A percentile compares a stretch with the other conserved stretches of the same genome.
Evolutionary conservation across 2,113 vertebrate genomes (phyloP).

Genomic region (Motacilla tschutschensis): DNA sequence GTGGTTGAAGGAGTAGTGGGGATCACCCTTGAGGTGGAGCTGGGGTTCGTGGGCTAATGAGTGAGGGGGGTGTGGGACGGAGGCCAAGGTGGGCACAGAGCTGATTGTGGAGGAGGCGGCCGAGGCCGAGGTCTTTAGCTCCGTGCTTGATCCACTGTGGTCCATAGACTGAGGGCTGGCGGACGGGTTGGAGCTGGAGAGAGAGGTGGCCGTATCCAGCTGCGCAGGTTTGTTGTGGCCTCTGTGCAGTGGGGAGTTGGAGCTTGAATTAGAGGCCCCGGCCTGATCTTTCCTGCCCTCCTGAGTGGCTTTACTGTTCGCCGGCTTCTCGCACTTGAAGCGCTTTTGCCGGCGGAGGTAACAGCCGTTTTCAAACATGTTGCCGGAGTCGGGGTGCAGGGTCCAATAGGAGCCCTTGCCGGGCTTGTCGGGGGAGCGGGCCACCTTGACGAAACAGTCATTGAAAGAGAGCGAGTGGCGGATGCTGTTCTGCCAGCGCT

Average conservation of each 20-base stretch:
- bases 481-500: conserved; percentile 98
- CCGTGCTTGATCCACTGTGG: conserved; percentile 74
- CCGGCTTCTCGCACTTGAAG: conserved; percentile 94
- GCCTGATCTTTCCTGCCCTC: conserved; percentile 73
- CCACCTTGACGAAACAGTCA: conserved; percentile 97
- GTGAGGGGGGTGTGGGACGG: conserved; percentile 79
- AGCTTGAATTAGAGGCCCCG: conserved; percentile 59
- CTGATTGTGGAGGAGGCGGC: conserved; percentile 71
- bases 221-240: conserved; percentile 71
- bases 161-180: conserved; percentile 80
- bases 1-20: conserved; percentile 97
- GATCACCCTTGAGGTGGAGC: conserved; percentile 93
- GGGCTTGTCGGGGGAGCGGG: conserved; percentile 94
- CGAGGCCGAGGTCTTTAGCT: conserved; percentile 83
- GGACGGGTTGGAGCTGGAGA: conserved; percentile 72
- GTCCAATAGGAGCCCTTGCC: conserved; percentile 98
- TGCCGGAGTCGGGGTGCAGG: conserved; percentile 94
- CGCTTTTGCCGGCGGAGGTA: conserved; percentile 96
- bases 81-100: conserved; percentile 78
- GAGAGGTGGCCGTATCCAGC: conserved; percentile 76
- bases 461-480: conserved; percentile 97
- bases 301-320: conserved; percentile 66
- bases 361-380: conserved; percentile 99
- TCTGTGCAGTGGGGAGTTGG: conserved; percentile 79
- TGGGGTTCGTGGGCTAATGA: conserved; percentile 88